Evolutionary conservation across 2,113 vertebrate genomes (phyloP).

Genomic region (Apteryx owenii): DNA sequence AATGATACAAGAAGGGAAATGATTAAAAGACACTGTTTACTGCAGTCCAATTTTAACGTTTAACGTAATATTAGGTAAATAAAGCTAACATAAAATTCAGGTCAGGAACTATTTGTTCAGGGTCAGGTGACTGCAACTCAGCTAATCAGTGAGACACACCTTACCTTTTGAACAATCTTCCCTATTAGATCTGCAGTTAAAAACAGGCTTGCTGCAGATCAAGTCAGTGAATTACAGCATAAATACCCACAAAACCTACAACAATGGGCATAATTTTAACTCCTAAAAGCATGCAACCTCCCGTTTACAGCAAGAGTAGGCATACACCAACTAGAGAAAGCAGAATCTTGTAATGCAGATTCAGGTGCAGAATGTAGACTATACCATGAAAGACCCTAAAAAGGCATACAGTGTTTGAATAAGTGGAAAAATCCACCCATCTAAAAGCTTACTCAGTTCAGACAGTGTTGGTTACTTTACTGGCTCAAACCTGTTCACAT

Average conservation of each 20-base stretch:
- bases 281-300: neutral
- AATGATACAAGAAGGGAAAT: neutral
- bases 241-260: neutral
- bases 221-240: conserved; percentile 1
- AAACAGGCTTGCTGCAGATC: conserved; percentile 49
- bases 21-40: neutral
- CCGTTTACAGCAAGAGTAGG: neutral
- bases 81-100: conserved; percentile 52
- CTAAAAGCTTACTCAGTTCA: neutral
- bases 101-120: conserved; percentile 57
- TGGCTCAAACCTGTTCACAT: neutral
- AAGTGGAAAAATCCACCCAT: neutral
- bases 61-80: conserved; percentile 38
- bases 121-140: conserved; percentile 53
- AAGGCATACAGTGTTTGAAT: neutral
- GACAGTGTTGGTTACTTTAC: neutral
- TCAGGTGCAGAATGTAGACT: neutral
- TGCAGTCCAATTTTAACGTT: neutral
- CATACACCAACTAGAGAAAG: neutral
- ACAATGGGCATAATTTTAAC: neutral
- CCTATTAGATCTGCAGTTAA: neutral
- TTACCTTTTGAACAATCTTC: conserved; percentile 25
- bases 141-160: conserved; percentile 53
- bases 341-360: neutral
- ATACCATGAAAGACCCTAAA: neutral